Conservation (phyloP, 2,797 vertebrate genomes). For the Clarias fuscus region DNA sequence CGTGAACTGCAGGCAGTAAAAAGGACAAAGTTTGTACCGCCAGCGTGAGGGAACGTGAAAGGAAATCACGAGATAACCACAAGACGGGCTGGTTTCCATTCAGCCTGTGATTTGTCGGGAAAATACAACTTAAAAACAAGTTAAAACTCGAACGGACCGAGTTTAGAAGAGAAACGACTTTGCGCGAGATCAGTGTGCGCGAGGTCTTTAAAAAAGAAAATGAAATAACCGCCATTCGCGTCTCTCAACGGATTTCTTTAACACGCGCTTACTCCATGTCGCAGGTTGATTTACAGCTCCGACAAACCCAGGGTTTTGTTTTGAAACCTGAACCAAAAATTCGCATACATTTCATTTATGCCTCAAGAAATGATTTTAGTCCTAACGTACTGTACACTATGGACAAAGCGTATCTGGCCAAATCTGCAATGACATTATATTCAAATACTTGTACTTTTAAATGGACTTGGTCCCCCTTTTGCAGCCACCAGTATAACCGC, state of each 20-base stretch:
- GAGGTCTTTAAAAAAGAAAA: neutral
- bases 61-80: constrained; percentile 54
- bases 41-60: neutral
- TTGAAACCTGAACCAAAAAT: neutral
- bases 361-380: neutral
- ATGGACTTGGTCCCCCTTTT: no score
- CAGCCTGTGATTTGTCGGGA: neutral
- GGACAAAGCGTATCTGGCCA: no score
- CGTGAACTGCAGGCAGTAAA: neutral
- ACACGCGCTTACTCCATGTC: no score
- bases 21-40: neutral
- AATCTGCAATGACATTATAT: no score
- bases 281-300: no score
- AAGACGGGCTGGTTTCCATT: neutral
- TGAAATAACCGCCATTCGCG: neutral
- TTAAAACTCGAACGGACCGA: neutral
- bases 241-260: neutral
- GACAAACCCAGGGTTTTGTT: neutral
- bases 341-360: neutral
- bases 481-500: no score
- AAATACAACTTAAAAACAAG: neutral
- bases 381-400: no score
- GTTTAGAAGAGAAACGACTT: neutral
- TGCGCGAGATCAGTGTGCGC: neutral
- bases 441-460: no score